Evolutionary conservation across 2,888 invertebrate species (phyloP), one percentile per base, ranked within the genome.

Genomic region (Drosophila recens): DNA sequence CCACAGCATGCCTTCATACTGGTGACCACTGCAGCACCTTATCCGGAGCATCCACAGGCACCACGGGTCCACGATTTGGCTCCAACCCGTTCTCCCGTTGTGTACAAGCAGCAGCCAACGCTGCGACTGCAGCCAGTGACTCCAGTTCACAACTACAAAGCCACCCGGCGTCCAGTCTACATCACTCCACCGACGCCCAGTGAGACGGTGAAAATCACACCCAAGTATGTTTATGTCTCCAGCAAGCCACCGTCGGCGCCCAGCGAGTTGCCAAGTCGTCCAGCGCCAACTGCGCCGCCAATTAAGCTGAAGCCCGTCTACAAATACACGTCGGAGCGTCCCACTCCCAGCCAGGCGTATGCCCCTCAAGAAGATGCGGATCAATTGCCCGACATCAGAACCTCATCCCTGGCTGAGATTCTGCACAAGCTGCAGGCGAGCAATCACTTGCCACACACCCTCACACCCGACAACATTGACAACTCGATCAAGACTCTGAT

Each of bases 391-490:
- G 92, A 93, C 69, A 91, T 93, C 51, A 89, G 87, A 45, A 90
- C 91, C n/a, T 84, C 91, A 2, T 93, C 93, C n/a, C 87, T 95
- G 42, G 93, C 94, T 0, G 94, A 95, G 74, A 94, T 97, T 72
- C 89, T 96, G 42, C 95, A 95, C 89, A 95, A 96, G 65, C 93
- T 97, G 33, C 96, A 96, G 91, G 93, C 96, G 17, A 95, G 95
- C 80, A 96, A 96, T 91, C 95, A 96, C 48, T 93, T 97, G 78
- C 97, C 97, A 0, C 95, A 96, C 79, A 95, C 95, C 9, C 93
- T 97, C 30, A 96, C 96, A 4, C 94, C 95, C 58, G 95, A 96
- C 77, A 97, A 97, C 85, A 95, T 97, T 49, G 96, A 96, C 80
- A 95, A 96, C 70, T 97, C 96, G 52, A 96, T 97, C 72, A 95